Percentiles rank a stretch among this genome's conserved stretches.
phyloP scores from a whole-genome alignment of 2,113 vertebrate species.

The Neolamprologus toae region DNA sequence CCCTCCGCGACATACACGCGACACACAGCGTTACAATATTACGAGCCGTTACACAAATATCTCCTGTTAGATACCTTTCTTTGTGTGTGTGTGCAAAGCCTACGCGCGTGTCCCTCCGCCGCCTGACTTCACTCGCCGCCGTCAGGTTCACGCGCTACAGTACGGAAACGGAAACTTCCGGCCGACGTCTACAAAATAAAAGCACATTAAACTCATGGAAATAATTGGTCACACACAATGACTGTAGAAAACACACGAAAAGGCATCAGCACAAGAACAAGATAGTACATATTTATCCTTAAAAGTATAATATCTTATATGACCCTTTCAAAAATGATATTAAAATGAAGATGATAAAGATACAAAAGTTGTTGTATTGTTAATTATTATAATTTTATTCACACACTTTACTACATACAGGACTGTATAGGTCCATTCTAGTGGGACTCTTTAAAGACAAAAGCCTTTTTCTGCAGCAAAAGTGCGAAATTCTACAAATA shows the following conservation, averaged over 20 bases:
- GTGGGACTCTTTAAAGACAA: neutral
- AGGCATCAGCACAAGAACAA: neutral
- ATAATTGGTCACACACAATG: neutral
- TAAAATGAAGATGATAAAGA: neutral
- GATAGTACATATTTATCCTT: neutral
- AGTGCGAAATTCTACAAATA: neutral
- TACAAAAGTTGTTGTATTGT: neutral
- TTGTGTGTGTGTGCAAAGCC: slow-evolving; percentile 69
- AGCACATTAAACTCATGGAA: neutral
- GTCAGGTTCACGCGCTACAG: neutral
- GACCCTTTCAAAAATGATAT: neutral
- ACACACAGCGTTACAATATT: neutral
- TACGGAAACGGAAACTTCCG: neutral
- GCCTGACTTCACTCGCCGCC: slow-evolving; percentile 77
- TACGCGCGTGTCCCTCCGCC: slow-evolving; percentile 57
- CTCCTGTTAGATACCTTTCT: slow-evolving; percentile 67
- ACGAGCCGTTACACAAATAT: neutral
- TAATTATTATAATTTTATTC: neutral
- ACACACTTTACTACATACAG: neutral
- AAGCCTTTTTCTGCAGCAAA: neutral
- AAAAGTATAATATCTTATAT: neutral
- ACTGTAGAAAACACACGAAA: neutral
- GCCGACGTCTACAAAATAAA: slow-evolving; percentile 30
- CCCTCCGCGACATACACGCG: neutral
- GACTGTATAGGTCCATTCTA: neutral